Evolutionary conservation across 2,797 vertebrate genomes (phyloP).

Genomic region (Arctocebus calabarensis): DNA sequence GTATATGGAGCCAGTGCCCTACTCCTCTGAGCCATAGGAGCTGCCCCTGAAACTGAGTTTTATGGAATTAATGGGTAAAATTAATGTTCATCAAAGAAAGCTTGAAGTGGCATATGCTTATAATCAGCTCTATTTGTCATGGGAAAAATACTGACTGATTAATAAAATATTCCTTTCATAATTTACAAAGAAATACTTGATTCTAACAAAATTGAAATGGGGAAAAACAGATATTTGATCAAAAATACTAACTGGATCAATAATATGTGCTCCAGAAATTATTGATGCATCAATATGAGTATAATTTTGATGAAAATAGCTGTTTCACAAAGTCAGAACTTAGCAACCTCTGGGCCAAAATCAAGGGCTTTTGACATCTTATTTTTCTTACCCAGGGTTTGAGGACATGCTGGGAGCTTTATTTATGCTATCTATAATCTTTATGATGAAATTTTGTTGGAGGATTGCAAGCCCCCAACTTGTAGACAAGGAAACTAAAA

Average conservation of each 20-base stretch:
- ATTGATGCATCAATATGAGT: not conserved
- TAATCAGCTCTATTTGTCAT: not conserved
- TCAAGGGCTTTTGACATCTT: not conserved
- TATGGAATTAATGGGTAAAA: not conserved
- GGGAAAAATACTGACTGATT: not conserved
- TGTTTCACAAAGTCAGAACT: not conserved
- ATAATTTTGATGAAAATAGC: not conserved
- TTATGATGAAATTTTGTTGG: not conserved
- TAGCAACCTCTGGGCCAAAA: not conserved
- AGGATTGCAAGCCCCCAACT: not conserved
- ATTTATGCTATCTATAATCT: not conserved
- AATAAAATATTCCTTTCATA: conserved; percentile 25
- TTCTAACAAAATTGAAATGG: not conserved
- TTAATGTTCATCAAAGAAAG: conserved; percentile 25
- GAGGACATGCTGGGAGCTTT: not conserved
- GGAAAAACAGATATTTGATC: not conserved
- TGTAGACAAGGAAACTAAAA: conserved; percentile 6
- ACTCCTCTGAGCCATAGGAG: too few relatives aligned
- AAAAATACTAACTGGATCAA: conserved; percentile 33
- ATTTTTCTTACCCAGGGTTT: not conserved
- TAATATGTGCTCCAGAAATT: conserved; percentile 26
- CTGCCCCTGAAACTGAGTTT: conserved; percentile 6
- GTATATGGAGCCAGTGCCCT: too few relatives aligned
- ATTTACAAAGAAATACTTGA: conserved; percentile 39
- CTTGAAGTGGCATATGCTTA: not conserved